Percentiles rank a stretch among this genome's conserved stretches.
Conservation (phyloP, 2,797 vertebrate genomes). For the Mionectes olivaceus region DNA sequence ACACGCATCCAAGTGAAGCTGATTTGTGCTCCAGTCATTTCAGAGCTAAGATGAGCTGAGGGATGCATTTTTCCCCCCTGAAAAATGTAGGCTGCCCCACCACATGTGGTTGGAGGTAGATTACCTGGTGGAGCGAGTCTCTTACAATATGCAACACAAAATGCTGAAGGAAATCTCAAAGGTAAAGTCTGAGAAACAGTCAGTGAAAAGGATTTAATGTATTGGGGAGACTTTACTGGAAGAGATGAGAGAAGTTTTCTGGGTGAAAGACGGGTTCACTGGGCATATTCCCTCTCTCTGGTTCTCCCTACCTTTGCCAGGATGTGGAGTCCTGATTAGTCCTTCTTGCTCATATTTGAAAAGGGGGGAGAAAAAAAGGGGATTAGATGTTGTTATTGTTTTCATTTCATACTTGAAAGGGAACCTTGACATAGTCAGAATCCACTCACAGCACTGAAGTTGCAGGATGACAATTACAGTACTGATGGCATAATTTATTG, state of each 20-base stretch:
- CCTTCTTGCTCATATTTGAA: background rate
- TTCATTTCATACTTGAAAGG: background rate
- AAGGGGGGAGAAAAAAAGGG: background rate
- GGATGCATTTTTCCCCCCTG: background rate
- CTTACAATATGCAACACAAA: accelerated
- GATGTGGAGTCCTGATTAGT: background rate
- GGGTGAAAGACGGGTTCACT: background rate
- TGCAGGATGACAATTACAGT: conserved; percentile 16
- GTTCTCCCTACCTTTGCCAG: background rate
- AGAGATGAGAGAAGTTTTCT: background rate
- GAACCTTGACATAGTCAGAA: background rate
- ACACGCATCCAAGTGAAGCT: background rate
- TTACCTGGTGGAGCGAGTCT: background rate
- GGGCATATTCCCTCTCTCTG: background rate
- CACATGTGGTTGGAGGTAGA: background rate
- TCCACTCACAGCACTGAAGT: conserved; percentile 2
- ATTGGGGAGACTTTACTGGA: background rate
- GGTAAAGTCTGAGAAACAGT: background rate
- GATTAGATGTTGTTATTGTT: background rate
- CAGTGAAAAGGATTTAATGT: background rate
- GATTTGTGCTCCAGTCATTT: background rate
- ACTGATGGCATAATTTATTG: conserved; percentile 12
- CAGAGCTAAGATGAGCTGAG: background rate
- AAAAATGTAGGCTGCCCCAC: background rate
- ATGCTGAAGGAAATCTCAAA: background rate